phyloP scores from a whole-genome alignment of 2,797 vertebrate species.

The Lepidocolaptes lacrymiger region DNA sequence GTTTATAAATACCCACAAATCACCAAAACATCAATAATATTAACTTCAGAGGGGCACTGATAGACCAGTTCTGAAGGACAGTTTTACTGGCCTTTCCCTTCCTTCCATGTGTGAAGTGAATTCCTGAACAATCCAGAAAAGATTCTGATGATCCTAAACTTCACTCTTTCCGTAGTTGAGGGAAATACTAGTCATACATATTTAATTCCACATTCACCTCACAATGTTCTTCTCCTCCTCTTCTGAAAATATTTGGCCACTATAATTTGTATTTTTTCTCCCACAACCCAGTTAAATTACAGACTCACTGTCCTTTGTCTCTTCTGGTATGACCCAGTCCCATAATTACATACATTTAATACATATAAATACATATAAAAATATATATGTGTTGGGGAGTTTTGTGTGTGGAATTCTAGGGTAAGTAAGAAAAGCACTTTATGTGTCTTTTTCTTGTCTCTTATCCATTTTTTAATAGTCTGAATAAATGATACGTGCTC shows the following conservation, averaged over 20 bases:
- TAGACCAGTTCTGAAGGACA: not conserved
- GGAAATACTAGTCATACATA: not conserved
- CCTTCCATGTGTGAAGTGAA: not conserved
- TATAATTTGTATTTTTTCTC: not conserved
- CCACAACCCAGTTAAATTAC: conserved; percentile 24
- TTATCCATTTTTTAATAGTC: not conserved
- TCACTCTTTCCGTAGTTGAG: not conserved
- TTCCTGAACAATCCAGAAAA: not conserved
- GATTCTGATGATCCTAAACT: not conserved
- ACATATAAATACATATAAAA: not conserved
- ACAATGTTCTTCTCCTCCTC: not conserved
- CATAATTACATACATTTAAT: not conserved
- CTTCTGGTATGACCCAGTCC: not conserved
- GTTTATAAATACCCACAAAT: not conserved
- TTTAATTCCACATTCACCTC: not conserved
- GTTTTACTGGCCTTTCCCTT: not conserved
- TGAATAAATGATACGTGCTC: not conserved
- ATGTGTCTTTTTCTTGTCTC: not conserved
- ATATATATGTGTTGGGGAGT: not conserved
- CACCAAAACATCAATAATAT: not conserved
- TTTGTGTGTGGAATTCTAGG: not conserved
- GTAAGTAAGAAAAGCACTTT: not conserved
- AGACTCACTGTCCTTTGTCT: not conserved
- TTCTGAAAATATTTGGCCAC: not conserved
- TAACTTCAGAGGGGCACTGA: not conserved